Base-by-base conservation (phyloP, 1,140 invertebrate genomes). In the Campodea augens region DNA sequence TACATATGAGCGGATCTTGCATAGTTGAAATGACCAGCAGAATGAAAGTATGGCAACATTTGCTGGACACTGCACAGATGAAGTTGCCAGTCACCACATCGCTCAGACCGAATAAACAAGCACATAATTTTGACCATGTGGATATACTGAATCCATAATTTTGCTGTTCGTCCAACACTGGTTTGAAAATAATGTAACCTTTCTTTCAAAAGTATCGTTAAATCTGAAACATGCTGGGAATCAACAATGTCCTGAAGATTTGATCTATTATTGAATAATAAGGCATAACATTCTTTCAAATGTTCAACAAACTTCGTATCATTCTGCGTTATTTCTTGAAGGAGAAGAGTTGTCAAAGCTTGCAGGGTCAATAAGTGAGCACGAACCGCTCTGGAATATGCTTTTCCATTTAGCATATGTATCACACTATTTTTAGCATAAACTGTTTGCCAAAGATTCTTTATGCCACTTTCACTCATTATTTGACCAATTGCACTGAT, bases 121-220 rank as follows among this genome's bases (percentile, higher is more conserved):
- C 51, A 47, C 12, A 59, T 44, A 48, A 65, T 49, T 41, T 54
- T 46, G 23, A 62, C 47, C 57, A 62, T 60, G 44, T 61, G 39
- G 45, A 66, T 60, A 48, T 65, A 65, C 54, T 65, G 60, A 19
- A 60, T 43, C 63, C 61, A 66, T 22, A 65, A 51, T 39, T 60
- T 45, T 49, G 61, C 55, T 29, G 61, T 66, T 10, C 49, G 54
- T 47, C 58, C 59, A 47, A 39, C 49, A 46, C 46, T 54, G 57
- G 7, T 15, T 32, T 7, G 15, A 32, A 32, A 15, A 7, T 32
- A 7, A 7, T 32, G 7, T 7, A 7, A 32, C 15, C 7, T 32
- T 15, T 32, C 15, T 15, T 32, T 10, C 7, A 32, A 15, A 10
- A 32, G 27, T 15, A n/a, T 32, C 27, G 7, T 15, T 10, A 15